Base-by-base conservation (phyloP, 2,113 vertebrate genomes). In the Typhlomys cinereus region DNA sequence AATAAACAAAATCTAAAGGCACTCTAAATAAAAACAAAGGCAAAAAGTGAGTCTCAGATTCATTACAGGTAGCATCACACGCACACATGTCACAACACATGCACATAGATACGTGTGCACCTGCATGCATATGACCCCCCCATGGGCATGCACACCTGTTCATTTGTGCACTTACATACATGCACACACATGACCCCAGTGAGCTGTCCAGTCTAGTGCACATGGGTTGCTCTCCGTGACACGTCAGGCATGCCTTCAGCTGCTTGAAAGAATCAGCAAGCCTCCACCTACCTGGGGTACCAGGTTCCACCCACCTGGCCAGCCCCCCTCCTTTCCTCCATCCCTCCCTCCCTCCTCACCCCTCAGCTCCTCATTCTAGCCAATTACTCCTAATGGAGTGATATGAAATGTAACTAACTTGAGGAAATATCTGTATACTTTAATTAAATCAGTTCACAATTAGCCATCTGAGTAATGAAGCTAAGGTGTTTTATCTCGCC, bases 361-460 rank as follows among this genome's bases (percentile, higher is more conserved):
- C 31, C 70, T 80, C 62, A 23, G 96, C 93, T 96, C 95, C 97
- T 97, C 95, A 97, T 98, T 97, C 94, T 96, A 96, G 97, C 97
- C 97, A 98, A 98, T 98, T 96, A 96, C 97, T 98, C 98, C 97
- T 97, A 96, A 98, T 97, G 98, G 98, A 98, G 96, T 97, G 95
- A 97, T 98, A 98, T 98, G 98, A 98, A 98, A 98, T 98, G 98
- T 97, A 98, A 87, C 97, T 98, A 97, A 98, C 97, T 97, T 96
- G 97, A 95, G 98, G 97, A 96, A 96, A 98, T 97, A 97, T 96
- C 96, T 96, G 97, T 98, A 91, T 98, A 36, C 97, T 97, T 98
- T 98, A 98, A 98, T 98, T 98, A 98, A 98, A 97, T 98, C 97
- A 98, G 97, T 96, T 97, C 13, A 84, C 97, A 98, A 98, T 98